Base-by-base conservation (phyloP, 1,140 invertebrate genomes). In the Triops longicaudatus region DNA sequence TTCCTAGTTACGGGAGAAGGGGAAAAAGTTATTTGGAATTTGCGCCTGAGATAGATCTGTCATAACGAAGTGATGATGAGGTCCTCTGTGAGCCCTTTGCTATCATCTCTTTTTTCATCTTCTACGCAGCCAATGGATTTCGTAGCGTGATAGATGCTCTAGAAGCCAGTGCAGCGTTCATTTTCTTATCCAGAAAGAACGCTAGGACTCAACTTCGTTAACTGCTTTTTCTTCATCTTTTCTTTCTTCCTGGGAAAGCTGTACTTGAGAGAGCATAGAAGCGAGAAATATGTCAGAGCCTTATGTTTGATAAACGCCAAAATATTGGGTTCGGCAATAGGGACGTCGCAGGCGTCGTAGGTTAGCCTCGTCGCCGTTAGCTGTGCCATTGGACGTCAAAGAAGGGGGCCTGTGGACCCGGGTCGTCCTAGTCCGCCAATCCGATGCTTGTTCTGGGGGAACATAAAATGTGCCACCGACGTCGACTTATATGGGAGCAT, bases 341-440 rank as follows among this genome's bases (percentile, higher is more conserved):
- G 50, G 50, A 63, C 50, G 50, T 63, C 50, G 50, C 50, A 63
- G 50, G 50, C 50, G 50, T 63, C 50, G 50, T 63, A 10, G 14
- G 17, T 17, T 63, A 17, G 50, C 50, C 50, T n/a, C 22, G 50
- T 63, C 50, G 50, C 10, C 50, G 50, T 6, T 63, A 22, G 50
- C n/a, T 63, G 50, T 63, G 50, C 50, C 50, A 63, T 63, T 63
- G 50, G 50, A 63, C 50, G 50, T 63, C 50, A 63, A 63, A 63
- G 50, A 63, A 63, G 50, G 50, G 50, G 50, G 50, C 50, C 50
- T 63, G 14, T 63, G 50, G 50, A 63, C 50, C 22, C 22, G 50
- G 50, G 50, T 63, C 50, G 50, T 63, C 50, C 50, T 63, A 14
- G 50, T 63, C 50, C 50, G 50, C 50, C 50, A 63, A 63, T 63